phyloP scores from a whole-genome alignment of 35 echinoderm and acorn worm species.

The Anneissia japonica region DNA sequence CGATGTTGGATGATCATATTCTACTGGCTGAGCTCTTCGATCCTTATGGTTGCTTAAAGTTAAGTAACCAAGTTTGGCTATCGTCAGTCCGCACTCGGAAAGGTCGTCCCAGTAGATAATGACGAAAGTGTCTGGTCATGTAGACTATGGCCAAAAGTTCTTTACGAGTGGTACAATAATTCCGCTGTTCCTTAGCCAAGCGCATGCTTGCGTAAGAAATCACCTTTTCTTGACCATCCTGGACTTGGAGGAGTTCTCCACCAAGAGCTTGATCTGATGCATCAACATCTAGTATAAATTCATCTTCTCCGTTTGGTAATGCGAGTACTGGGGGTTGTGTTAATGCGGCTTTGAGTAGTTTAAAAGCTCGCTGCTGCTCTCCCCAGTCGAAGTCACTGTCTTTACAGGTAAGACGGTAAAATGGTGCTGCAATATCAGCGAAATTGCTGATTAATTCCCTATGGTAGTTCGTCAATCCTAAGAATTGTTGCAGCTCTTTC shows the following conservation, averaged over 20 bases:
- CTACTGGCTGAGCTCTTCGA: background rate
- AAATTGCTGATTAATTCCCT: slow-evolving; percentile 17
- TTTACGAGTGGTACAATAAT: background rate
- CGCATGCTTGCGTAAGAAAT: background rate
- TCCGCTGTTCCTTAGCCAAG: background rate
- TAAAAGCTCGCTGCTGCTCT: background rate
- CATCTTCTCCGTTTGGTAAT: background rate
- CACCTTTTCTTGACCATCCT: background rate
- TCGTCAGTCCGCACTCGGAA: background rate
- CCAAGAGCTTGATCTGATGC: background rate
- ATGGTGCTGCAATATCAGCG: slow-evolving; percentile 22
- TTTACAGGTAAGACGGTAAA: slow-evolving; percentile 3
- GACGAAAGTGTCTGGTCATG: background rate
- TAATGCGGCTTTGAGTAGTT: background rate
- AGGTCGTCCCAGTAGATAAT: background rate
- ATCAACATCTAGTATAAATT: background rate
- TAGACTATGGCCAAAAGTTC: background rate
- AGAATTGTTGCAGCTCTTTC: slow-evolving; percentile 30
- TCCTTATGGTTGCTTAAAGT: background rate
- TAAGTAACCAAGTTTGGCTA: background rate
- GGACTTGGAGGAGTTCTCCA: background rate
- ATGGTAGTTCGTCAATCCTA: slow-evolving; percentile 48
- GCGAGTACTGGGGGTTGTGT: background rate
- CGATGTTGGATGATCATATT: background rate
- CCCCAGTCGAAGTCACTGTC: background rate